phyloP scores from a whole-genome alignment of 2,797 vertebrate genomes.

The Percopsis omiscomaycus region DNA sequence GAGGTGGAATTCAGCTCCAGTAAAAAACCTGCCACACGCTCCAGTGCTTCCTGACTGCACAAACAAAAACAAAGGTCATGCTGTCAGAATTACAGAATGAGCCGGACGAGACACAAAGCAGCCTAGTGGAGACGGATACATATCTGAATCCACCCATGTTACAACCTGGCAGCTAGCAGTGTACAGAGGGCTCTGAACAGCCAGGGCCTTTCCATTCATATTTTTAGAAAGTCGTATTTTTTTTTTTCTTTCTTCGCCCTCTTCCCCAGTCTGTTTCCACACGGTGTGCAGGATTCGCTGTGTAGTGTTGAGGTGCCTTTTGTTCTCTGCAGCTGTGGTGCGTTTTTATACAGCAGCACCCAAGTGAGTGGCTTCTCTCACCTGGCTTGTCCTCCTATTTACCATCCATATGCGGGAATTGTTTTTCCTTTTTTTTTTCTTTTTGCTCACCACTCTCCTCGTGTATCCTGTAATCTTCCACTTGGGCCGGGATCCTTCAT shows the following conservation, averaged over 20 bases:
- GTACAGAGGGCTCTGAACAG: not conserved
- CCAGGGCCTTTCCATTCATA: not conserved
- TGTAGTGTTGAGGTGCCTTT: not conserved
- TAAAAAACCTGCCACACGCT: constrained; percentile 53
- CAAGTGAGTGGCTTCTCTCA: constrained; percentile 1
- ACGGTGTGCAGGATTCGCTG: not conserved
- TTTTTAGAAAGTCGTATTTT: not conserved
- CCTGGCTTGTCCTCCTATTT: constrained; percentile 1
- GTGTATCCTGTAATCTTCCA: not conserved
- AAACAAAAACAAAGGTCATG: constrained; percentile 28
- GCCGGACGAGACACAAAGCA: constrained; percentile 35
- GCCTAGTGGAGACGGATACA: constrained; percentile 3
- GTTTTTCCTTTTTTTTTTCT: not conserved
- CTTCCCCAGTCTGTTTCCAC: not conserved
- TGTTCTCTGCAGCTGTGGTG: not conserved
- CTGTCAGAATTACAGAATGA: constrained; percentile 46
- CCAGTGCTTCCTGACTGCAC: constrained; percentile 12
- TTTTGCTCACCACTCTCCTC: not conserved
- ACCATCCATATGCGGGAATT: not conserved
- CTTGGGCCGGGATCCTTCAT: not conserved
- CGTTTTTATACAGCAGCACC: not conserved
- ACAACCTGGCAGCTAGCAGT: not conserved
- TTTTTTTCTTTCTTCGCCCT: no score
- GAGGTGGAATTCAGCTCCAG: constrained; percentile 55
- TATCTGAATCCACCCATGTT: not conserved